Evolutionary conservation across 1,140 invertebrate genomes (phyloP), one percentile per base, ranked within the genome.

Genomic region (Trichonephila clavata): DNA sequence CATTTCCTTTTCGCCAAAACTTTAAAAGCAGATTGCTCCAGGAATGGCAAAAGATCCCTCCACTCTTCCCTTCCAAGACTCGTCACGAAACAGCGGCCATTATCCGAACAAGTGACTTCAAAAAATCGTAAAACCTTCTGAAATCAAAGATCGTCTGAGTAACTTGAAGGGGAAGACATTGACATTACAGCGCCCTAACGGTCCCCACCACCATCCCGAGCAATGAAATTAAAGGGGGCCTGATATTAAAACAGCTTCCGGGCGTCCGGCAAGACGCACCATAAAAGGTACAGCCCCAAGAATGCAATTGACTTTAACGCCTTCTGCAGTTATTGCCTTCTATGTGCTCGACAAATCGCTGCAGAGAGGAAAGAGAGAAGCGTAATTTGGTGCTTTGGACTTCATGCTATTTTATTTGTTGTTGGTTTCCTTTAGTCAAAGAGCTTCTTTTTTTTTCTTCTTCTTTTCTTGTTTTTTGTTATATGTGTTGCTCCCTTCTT

Each of bases 281-380:
- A 90, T 90, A 81, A 90, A 90, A 90, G 68, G 89, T 81, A 57
- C 89, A 61, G 77, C 39, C 16, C 57, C 8, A 92, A 65, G 83
- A 92, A 86, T 71, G 91, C 63, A 92, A 86, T 92, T 86, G 61
- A 77, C 83, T 92, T 92, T 92, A 86, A 92, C 83, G 83, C 83
- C 63, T 80, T 92, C 80, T 68, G 39, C 65, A 50, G 81, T 92
- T 92, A 92, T 86, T 92, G 32, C 59, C 81, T 92, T 68, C 50
- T 16, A 87, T 39, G 86, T 50, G 59, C 27, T 32, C 86, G 63
- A 57, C 63, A 89, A 71, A 89, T 89, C 68, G 84, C 84, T 61
- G 84, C 84, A 57, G 57, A 77, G 71, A 68, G 21, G 65, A 24
- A 7, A 16, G 16, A 43, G 83, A 57, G 43, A 32, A 81, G 77